Percentiles rank a stretch among this genome's conserved stretches.
Evolutionary conservation across 2,888 invertebrate species (phyloP).

Genomic region (Limnephilus rhombicus): DNA sequence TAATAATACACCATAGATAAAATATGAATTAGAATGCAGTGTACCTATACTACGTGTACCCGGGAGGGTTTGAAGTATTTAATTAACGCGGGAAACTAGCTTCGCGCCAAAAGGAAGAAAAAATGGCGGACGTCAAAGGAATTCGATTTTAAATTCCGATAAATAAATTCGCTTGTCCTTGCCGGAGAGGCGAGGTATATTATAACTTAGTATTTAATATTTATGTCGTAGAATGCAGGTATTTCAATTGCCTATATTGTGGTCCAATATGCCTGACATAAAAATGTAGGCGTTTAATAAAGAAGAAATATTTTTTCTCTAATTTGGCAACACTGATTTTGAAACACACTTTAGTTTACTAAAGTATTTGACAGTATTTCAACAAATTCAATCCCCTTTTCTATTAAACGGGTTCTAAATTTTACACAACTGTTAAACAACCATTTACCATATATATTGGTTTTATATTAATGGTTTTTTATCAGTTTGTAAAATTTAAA

Average conservation of each 20-base stretch:
- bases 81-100: neutral
- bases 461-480: no score
- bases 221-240: neutral
- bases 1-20: neutral
- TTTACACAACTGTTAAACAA: no score
- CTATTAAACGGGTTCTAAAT: no score
- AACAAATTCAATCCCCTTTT: no score
- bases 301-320: no score
- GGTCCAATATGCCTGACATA: neutral
- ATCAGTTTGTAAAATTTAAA: no score
- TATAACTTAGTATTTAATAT: neutral
- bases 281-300: no score
- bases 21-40: neutral
- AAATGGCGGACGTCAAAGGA: conserved; percentile 48
- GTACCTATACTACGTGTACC: neutral
- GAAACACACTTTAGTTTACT: no score
- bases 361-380: no score
- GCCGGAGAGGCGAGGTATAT: neutral
- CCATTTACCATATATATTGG: no score
- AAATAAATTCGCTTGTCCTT: neutral
- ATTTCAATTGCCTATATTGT: neutral
- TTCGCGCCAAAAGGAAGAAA: neutral
- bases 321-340: no score
- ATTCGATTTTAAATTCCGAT: conserved; percentile 61
- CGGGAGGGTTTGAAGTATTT: neutral